Conservation (phyloP, 2,888 invertebrate genomes). For the Pseudeuparius sepicola region DNA sequence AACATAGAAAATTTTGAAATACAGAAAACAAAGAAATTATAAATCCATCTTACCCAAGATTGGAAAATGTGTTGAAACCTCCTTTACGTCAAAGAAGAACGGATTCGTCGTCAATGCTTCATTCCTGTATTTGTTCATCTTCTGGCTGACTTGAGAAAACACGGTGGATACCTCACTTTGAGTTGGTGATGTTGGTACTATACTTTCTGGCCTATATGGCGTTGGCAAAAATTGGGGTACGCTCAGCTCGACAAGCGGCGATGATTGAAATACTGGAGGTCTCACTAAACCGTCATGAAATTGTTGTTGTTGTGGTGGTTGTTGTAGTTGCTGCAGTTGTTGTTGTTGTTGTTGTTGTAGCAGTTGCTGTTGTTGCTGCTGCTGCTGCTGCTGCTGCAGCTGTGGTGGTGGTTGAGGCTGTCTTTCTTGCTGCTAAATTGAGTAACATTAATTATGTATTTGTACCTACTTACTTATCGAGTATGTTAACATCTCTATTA, state of each 20-base stretch:
- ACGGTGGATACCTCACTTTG: conserved; percentile 37
- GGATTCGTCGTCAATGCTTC: conserved; percentile 25
- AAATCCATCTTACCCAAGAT: conserved; percentile 34
- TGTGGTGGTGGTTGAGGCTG: conserved; percentile 8
- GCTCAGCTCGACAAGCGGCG: conserved; percentile 27
- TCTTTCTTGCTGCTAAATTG: no score
- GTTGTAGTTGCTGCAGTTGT: conserved; percentile 12
- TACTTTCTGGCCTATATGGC: conserved; percentile 33
- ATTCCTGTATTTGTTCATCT: conserved; percentile 28
- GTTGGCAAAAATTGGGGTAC: conserved; percentile 36
- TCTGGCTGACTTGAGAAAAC: conserved; percentile 33
- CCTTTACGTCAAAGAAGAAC: conserved; percentile 35
- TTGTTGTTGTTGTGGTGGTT: no score
- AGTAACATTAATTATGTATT: no score
- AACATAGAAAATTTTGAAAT: no score
- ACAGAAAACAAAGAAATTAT: no score
- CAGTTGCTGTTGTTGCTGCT: conserved; percentile 10
- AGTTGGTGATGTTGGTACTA: conserved; percentile 35
- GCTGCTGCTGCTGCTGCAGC: conserved; percentile 13
- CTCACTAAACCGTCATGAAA: no score
- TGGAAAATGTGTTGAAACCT: conserved; percentile 40
- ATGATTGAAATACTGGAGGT: conserved; percentile 20
- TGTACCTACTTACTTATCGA: no score
- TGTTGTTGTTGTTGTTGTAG: conserved; percentile 10
- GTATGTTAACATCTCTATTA: no score